Conservation (phyloP, 2,797 vertebrate species). For the Lepus oiostolus region DNA sequence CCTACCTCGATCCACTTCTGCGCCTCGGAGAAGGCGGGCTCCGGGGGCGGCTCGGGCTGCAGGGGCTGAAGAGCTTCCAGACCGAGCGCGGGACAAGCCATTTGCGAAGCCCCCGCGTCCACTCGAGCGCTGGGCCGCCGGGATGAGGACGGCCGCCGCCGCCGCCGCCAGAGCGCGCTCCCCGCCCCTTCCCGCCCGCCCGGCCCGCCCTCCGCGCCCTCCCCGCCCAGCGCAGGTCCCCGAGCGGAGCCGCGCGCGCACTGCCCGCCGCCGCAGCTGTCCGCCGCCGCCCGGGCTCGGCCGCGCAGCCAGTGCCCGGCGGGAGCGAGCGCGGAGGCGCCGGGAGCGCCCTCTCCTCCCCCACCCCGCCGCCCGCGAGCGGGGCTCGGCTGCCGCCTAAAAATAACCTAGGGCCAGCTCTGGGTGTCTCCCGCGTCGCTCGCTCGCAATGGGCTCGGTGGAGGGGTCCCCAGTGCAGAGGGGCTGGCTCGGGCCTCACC, state of each 20-base stretch:
- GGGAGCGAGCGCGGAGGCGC: conserved; percentile 47
- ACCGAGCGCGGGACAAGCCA: conserved; percentile 92
- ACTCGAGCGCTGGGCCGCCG: conserved; percentile 77
- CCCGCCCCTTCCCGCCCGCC: conserved; percentile 77
- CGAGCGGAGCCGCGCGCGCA: conserved; percentile 23
- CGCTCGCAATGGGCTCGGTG: conserved; percentile 62
- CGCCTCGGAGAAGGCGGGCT: conserved; percentile 94
- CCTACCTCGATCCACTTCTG: conserved; percentile 99
- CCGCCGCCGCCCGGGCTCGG: conserved; percentile 2
- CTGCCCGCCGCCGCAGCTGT: conserved; percentile 53
- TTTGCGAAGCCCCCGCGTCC: conserved; percentile 87
- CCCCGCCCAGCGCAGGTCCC: conserved; percentile 69
- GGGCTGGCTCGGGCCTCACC: neutral
- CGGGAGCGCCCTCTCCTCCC: conserved; percentile 44
- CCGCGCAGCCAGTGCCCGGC: conserved; percentile 34
- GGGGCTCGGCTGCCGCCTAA: conserved; percentile 81
- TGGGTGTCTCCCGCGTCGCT: conserved; percentile 56
- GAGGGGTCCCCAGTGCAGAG: conserved; percentile 7
- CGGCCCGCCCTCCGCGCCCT: conserved; percentile 59
- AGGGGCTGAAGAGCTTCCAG: conserved; percentile 87
- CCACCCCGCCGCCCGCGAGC: conserved; percentile 81
- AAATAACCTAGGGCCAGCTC: conserved; percentile 86
- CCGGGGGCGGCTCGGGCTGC: conserved; percentile 90
- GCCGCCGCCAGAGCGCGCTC: conserved; percentile 80
- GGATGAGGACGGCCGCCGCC: conserved; percentile 63